Percentiles rank a stretch among this genome's conserved stretches.
phyloP scores from a whole-genome alignment of 2,888 invertebrate genomes.

The Aleiodes testaceus region DNA sequence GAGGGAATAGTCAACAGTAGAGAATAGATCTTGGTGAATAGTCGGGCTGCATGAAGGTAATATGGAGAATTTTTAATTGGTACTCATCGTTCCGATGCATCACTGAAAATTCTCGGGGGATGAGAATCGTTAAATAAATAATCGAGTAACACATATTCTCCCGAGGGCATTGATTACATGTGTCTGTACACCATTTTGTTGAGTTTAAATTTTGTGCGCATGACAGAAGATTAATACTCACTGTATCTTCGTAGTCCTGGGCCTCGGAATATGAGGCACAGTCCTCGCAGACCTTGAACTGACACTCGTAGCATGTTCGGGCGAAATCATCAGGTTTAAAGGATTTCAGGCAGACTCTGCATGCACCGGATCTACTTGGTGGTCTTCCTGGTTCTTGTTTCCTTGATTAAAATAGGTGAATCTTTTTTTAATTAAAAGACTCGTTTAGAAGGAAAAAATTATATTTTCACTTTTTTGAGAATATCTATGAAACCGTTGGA shows the following conservation, averaged over 20 bases:
- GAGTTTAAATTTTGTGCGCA: slow-evolving; percentile 5
- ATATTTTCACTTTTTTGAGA: slow-evolving; percentile 23
- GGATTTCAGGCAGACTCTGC: slow-evolving; percentile 89
- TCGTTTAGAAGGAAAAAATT: neutral
- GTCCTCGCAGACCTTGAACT: slow-evolving; percentile 93
- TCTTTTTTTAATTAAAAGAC: slow-evolving; percentile 13
- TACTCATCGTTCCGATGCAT: neutral
- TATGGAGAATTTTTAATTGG: slow-evolving; percentile 30
- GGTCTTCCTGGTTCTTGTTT: slow-evolving; percentile 82
- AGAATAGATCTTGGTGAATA: neutral
- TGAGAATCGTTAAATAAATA: slow-evolving; percentile 3
- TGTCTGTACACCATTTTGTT: neutral
- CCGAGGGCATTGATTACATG: neutral
- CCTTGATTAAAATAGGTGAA: slow-evolving; percentile 50
- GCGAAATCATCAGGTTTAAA: slow-evolving; percentile 92
- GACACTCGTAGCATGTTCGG: slow-evolving; percentile 91
- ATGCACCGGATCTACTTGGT: slow-evolving; percentile 84
- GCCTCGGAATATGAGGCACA: slow-evolving; percentile 93
- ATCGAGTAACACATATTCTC: neutral
- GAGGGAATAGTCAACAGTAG: neutral
- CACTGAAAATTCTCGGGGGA: slow-evolving; percentile 7
- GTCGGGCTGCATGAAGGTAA: neutral
- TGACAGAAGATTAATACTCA: slow-evolving; percentile 71
- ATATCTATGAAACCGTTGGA: no score
- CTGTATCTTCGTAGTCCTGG: slow-evolving; percentile 87